These are phyloP conservation scores for Rhadina sibilatrix DNA, from an alignment of 2,113 vertebrate species.

Conservation along the genomic window DNA sequence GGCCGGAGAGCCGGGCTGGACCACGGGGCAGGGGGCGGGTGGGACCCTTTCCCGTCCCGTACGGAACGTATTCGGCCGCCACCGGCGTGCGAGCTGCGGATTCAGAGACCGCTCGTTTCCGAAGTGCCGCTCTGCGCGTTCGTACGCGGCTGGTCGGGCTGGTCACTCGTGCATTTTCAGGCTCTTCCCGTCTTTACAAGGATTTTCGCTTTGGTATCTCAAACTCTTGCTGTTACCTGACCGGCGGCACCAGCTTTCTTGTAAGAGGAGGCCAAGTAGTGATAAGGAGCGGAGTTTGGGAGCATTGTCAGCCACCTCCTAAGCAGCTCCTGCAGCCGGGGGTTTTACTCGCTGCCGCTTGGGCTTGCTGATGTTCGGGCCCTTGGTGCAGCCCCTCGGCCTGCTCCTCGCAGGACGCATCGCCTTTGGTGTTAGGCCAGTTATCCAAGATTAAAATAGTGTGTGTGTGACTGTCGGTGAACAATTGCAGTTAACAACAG, in stretches of 20 bases:
- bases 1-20: neutral
- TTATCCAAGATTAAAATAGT: neutral
- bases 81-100: neutral
- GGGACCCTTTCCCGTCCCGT: neutral
- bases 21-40: neutral
- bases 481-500: neutral
- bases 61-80: neutral
- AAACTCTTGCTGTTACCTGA: neutral
- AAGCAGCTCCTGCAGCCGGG: neutral
- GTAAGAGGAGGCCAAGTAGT: accelerated
- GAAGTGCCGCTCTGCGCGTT: neutral
- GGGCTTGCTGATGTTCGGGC: accelerated
- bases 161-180: neutral
- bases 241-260: neutral
- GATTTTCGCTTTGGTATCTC: neutral
- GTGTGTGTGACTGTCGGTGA: accelerated
- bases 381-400: neutral
- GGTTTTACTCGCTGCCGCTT: accelerated
- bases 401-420: neutral
- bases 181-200: neutral
- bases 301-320: neutral
- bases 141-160: neutral
- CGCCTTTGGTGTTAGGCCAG: accelerated
- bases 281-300: neutral
- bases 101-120: neutral